Base-by-base conservation (phyloP, 2,797 vertebrate genomes). In the Phoxinus dragarum region DNA sequence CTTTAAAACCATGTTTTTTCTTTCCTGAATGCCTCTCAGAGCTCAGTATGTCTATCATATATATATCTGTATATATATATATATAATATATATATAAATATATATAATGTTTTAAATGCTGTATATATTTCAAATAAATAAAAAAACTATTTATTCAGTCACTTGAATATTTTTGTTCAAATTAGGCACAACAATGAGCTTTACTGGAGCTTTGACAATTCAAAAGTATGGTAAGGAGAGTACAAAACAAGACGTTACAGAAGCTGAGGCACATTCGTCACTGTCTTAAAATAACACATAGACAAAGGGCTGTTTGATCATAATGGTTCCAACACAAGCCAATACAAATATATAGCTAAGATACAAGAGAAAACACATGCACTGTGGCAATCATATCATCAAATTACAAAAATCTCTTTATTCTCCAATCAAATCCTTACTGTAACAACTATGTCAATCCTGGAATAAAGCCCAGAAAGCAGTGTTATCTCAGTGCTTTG, bases 391-490 rank as follows among this genome's bases (percentile, higher is more conserved):
- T 52, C 59, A 31, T 68, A n/a, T 84, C 61, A 44, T 76, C 47
- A 77, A 84, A 84, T 77, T 54, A 42, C 23, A 77, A 69, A 66
- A 83, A 77, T 68, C 72, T 77, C 64, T 84, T 77, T 84, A 52
- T 84, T 77, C 73, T 54, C 47, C 47, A 54, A 44, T 77, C 64
- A 84, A 40, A 77, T 42, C 61, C 61, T 56, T 56, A 77, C 23
- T 68, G 42, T 82, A 76, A 52, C 72, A 75, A 76, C 59, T 69
- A 84, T 40, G 72, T 68, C 82, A 84, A 44, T n/a, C 36, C 73
- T 84, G 82, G 82, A 84, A 76, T 42, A 21, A 19, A 77, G 82
- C 82, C 74, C 82, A 77, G 64, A 84, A 84, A 40, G 21, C 82
- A 54, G 34, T 19, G 81, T 81, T 72, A 81, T 81, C 80, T 81